Conservation (phyloP, 2,888 invertebrate genomes). For the Chymomyza fuscimana region DNA sequence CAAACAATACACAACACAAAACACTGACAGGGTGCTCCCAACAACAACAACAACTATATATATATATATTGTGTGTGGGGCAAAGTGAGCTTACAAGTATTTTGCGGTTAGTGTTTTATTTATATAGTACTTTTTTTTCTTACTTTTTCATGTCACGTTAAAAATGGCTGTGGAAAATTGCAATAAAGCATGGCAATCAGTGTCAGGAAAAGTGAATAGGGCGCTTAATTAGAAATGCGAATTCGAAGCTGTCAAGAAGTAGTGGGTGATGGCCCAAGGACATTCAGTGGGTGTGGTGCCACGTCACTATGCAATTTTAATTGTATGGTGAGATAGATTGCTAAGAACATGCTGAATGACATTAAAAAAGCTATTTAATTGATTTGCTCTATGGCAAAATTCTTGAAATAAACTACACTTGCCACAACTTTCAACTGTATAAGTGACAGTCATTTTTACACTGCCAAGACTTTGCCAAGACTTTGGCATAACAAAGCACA, state of each 20-base stretch:
- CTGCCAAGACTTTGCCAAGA: not conserved
- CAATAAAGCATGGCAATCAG: conserved; percentile 1
- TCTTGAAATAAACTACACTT: not conserved
- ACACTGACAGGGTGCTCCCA: not conserved
- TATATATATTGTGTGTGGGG: no score
- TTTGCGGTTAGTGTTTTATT: not conserved
- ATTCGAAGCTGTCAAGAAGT: not conserved
- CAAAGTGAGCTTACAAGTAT: not conserved
- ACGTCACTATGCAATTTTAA: no score
- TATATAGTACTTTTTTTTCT: not conserved
- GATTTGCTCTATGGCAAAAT: not conserved
- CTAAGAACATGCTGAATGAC: not conserved
- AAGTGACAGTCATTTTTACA: not conserved
- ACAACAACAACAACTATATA: no score
- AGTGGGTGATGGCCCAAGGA: not conserved
- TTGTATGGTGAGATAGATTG: not conserved
- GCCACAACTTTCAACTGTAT: not conserved
- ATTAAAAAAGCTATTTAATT: not conserved
- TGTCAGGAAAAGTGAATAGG: not conserved
- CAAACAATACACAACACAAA: not conserved
- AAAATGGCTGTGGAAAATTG: not conserved
- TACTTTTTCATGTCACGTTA: not conserved
- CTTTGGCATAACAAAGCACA: not conserved
- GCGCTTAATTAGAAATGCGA: not conserved
- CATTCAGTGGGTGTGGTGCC: not conserved